Evolutionary conservation across 2,888 invertebrate genomes (phyloP).

Genomic region (Polylopha cassiicola): DNA sequence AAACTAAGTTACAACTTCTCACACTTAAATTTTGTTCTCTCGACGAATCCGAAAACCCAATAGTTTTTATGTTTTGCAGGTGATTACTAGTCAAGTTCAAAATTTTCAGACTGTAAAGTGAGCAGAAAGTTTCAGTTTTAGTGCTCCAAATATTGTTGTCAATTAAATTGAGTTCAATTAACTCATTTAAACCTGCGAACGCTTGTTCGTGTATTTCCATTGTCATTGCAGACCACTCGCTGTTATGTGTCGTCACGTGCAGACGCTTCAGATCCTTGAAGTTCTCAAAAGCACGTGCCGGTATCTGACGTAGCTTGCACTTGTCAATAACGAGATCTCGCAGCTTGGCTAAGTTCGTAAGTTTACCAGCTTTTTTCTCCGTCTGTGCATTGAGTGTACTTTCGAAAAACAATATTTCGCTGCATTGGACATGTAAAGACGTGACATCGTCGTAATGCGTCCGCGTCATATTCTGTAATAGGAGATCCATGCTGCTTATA

Average conservation of each 20-base stretch:
- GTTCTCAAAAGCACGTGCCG: slow-evolving; percentile 81
- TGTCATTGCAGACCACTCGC: slow-evolving; percentile 87
- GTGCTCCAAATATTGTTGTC: slow-evolving; percentile 88
- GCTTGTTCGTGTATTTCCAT: slow-evolving; percentile 84
- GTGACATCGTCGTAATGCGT: slow-evolving; percentile 81
- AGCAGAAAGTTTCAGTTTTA: slow-evolving; percentile 84
- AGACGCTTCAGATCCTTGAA: slow-evolving; percentile 82
- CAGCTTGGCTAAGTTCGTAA: slow-evolving; percentile 80
- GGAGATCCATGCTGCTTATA: slow-evolving; percentile 81
- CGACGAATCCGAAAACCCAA: slow-evolving; percentile 84
- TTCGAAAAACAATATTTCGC: slow-evolving; percentile 85
- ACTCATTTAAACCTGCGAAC: slow-evolving; percentile 81
- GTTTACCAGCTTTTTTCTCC: slow-evolving; percentile 65
- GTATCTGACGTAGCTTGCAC: slow-evolving; percentile 86
- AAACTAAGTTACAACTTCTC: slow-evolving; percentile 81
- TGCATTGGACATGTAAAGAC: slow-evolving; percentile 83
- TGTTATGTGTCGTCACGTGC: slow-evolving; percentile 84
- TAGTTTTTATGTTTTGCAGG: slow-evolving; percentile 84
- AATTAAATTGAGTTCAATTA: slow-evolving; percentile 82
- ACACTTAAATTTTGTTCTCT: slow-evolving; percentile 75
- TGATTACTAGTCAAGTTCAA: slow-evolving; percentile 87
- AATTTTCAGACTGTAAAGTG: slow-evolving; percentile 81
- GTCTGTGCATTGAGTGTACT: slow-evolving; percentile 79
- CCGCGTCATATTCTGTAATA: slow-evolving; percentile 82
- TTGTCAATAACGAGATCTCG: slow-evolving; percentile 83